These are phyloP conservation scores for Oxystoma pomonae DNA, from an alignment of 2,888 invertebrate species.

Conservation along the genomic window DNA sequence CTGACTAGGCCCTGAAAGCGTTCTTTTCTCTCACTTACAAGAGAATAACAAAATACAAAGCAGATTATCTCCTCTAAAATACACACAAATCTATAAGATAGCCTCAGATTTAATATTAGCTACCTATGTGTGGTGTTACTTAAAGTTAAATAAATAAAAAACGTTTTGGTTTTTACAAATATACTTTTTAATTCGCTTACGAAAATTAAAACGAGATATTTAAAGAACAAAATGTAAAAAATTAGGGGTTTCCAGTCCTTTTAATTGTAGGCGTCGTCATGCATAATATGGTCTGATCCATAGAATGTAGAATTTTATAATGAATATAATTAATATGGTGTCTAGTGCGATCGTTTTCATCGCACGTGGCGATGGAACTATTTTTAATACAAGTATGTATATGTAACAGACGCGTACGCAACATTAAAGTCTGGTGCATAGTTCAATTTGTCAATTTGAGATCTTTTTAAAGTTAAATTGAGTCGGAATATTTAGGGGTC, in stretches of 20 bases:
- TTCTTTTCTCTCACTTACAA: too few relatives aligned
- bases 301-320: constrained; percentile 27
- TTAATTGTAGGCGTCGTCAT: constrained; percentile 2
- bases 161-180: too few relatives aligned
- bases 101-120: too few relatives aligned
- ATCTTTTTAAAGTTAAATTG: neutral
- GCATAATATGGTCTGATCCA: constrained; percentile 24
- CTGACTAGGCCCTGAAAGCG: too few relatives aligned
- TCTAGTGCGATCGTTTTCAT: constrained; percentile 22
- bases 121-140: too few relatives aligned
- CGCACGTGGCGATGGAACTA: constrained; percentile 14
- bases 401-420: neutral
- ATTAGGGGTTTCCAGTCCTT: neutral
- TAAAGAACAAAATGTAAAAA: too few relatives aligned
- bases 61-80: too few relatives aligned
- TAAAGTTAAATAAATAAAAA: too few relatives aligned
- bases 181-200: too few relatives aligned
- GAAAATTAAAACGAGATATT: too few relatives aligned
- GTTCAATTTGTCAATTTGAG: neutral
- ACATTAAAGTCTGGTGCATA: neutral
- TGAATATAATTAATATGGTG: constrained; percentile 14
- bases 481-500: neutral
- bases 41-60: too few relatives aligned
- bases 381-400: constrained; percentile 21
- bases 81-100: too few relatives aligned